A percentile compares a stretch with the other conserved stretches of the same genome.
Evolutionary conservation across 2,888 invertebrate species (phyloP).

Genomic region (Boloria euphrosyne): DNA sequence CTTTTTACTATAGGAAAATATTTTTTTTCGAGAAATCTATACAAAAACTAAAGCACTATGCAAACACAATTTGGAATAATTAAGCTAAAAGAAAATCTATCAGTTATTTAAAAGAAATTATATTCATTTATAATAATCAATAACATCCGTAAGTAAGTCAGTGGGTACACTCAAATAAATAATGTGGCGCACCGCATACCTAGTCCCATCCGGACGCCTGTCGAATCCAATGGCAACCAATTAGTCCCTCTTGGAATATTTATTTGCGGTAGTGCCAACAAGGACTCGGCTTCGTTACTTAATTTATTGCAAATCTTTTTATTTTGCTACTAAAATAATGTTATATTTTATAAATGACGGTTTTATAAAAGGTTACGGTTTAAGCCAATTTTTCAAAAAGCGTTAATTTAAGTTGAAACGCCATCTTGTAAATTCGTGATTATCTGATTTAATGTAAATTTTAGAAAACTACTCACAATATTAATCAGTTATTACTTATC

Average conservation of each 20-base stretch:
- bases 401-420: too few relatives aligned
- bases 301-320: conserved; percentile 62
- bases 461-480: too few relatives aligned
- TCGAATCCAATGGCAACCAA: conserved; percentile 78
- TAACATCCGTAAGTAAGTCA: conserved; percentile 42
- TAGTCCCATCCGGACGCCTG: conserved; percentile 64
- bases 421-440: too few relatives aligned
- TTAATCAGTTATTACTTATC: too few relatives aligned
- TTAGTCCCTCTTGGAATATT: conserved; percentile 77
- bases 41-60: too few relatives aligned
- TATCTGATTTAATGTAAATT: too few relatives aligned
- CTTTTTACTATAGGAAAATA: too few relatives aligned
- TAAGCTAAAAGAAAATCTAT: too few relatives aligned
- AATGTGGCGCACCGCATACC: conserved; percentile 68
- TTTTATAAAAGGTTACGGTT: too few relatives aligned
- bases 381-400: too few relatives aligned
- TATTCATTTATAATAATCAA: conserved; percentile 19
- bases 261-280: conserved; percentile 77
- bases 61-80: too few relatives aligned
- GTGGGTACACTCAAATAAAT: conserved; percentile 68
- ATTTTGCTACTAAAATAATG: conserved; percentile 15
- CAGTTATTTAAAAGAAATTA: conserved; percentile 1
- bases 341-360: background rate
- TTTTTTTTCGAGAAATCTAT: too few relatives aligned
- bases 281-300: conserved; percentile 46